These are phyloP conservation scores for Coturnix japonica DNA, from an alignment of 2,113 vertebrate species.

Conservation along the genomic window DNA sequence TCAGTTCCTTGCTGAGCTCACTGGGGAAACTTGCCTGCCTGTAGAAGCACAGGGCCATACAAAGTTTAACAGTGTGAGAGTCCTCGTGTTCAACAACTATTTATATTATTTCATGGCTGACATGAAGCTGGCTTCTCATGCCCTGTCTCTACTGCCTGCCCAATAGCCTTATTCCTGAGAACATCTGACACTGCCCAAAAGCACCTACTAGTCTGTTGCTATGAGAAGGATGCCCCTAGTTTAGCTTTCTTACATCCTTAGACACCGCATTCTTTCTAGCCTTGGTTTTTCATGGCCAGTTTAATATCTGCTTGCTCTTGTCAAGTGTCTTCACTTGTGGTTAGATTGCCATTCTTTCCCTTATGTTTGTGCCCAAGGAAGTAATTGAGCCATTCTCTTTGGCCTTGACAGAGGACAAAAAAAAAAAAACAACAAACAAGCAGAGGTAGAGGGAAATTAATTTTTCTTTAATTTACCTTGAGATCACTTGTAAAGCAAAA, in stretches of 20 bases:
- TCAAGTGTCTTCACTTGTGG: fast-evolving
- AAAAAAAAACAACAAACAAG: too few relatives aligned
- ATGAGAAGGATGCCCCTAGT: not conserved
- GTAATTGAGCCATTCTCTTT: fast-evolving
- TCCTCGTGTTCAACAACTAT: not conserved
- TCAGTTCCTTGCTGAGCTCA: not conserved
- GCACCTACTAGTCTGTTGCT: not conserved
- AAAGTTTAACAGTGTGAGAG: not conserved
- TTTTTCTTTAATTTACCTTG: not conserved
- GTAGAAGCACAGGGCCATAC: not conserved
- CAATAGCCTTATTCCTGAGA: not conserved
- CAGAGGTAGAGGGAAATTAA: not conserved
- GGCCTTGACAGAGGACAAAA: not conserved
- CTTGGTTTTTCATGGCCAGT: not conserved
- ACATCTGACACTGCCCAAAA: not conserved
- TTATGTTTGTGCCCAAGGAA: not conserved
- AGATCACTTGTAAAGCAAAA: not conserved
- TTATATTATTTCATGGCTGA: not conserved
- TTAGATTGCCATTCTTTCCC: not conserved
- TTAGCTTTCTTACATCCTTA: not conserved
- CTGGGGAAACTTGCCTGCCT: not conserved
- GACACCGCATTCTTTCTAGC: not conserved
- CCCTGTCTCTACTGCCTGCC: not conserved
- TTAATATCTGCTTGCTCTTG: not conserved
- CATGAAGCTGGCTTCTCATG: not conserved